Percentiles rank a stretch among this genome's conserved stretches.
These are phyloP conservation scores for Geococcyx californianus DNA, from an alignment of 2,113 vertebrate species.

Conservation along the genomic window DNA sequence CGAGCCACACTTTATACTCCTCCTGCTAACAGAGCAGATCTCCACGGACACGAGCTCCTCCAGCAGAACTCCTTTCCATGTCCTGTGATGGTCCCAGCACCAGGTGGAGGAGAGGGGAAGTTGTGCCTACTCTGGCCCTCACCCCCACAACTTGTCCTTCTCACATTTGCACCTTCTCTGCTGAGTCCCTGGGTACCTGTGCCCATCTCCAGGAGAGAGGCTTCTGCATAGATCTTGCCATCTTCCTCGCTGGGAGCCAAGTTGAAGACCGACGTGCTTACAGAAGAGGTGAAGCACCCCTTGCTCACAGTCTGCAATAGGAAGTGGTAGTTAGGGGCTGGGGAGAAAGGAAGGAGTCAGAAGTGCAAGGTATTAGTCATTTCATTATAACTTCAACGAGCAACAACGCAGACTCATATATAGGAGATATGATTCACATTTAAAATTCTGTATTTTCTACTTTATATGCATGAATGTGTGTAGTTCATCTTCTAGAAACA, in stretches of 20 bases:
- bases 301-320: slow-evolving; percentile 20
- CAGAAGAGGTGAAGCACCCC: slow-evolving; percentile 60
- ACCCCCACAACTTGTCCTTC: not conserved
- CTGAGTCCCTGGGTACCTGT: slow-evolving; percentile 55
- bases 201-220: slow-evolving; percentile 51
- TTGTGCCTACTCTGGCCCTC: not conserved
- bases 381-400: not conserved
- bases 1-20: not conserved
- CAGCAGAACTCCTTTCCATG: rapidly evolving
- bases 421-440: not conserved
- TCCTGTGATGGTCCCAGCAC: not conserved
- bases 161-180: not conserved
- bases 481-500: not conserved
- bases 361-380: not conserved
- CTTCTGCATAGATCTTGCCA: slow-evolving; percentile 19
- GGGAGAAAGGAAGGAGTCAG: not conserved
- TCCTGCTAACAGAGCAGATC: not conserved
- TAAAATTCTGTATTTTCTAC: not conserved
- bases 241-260: not conserved
- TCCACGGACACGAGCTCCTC: not conserved
- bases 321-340: not conserved
- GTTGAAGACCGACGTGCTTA: slow-evolving; percentile 53
- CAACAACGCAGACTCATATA: not conserved
- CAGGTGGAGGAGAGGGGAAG: not conserved
- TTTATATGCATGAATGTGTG: not conserved